Conservation (phyloP, 2,797 vertebrate genomes). For the Orientallactaga sibirica region DNA sequence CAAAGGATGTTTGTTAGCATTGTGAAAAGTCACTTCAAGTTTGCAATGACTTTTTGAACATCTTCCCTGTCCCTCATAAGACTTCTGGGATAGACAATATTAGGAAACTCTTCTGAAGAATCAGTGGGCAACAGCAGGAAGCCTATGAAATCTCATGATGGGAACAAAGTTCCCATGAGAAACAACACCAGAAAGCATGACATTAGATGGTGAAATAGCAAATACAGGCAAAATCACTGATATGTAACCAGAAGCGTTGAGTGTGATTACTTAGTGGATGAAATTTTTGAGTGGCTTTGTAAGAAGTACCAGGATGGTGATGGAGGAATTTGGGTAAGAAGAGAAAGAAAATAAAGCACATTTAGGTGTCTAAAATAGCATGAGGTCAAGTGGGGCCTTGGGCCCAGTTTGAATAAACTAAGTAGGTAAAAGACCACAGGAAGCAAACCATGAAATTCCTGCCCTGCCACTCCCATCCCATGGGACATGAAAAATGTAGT, state of each 20-base stretch:
- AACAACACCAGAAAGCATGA: background rate
- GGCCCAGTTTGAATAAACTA: background rate
- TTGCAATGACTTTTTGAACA: background rate
- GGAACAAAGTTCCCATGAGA: background rate
- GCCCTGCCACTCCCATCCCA: background rate
- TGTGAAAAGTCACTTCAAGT: constrained; percentile 10
- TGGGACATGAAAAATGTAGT: background rate
- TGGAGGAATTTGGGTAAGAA: background rate
- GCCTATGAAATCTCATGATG: background rate
- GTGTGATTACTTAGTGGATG: too few species aligned
- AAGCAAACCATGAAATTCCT: background rate
- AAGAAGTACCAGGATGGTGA: background rate
- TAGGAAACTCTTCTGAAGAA: background rate
- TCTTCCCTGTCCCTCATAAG: background rate
- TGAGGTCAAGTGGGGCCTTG: background rate
- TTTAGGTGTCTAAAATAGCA: background rate
- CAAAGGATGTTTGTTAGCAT: background rate
- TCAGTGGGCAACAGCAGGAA: background rate
- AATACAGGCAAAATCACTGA: background rate
- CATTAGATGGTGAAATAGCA: background rate
- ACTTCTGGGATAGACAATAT: background rate
- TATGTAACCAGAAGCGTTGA: background rate
- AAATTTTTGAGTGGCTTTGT: background rate
- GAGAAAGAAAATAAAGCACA: background rate
- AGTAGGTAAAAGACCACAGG: background rate